Percentiles rank a stretch among this genome's conserved stretches.
phyloP scores from a whole-genome alignment of 2,113 vertebrate species.

The Cottus gobio region DNA sequence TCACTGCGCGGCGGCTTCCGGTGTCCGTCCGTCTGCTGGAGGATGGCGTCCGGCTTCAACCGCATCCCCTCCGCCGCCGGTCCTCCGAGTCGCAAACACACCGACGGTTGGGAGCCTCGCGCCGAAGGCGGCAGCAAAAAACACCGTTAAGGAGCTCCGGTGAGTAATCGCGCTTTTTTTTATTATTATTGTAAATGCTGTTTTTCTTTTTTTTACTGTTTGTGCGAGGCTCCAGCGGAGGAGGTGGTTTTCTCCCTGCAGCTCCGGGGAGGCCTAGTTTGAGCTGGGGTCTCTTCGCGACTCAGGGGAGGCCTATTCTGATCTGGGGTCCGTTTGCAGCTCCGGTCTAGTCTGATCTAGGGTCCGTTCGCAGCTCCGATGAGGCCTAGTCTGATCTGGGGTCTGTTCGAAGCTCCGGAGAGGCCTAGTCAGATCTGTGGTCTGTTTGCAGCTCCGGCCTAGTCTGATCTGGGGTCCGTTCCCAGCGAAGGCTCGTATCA shows the following conservation, averaged over 20 bases:
- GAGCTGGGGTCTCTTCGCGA: slow-evolving; percentile 38
- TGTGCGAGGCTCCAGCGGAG: slow-evolving; percentile 26
- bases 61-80: slow-evolving; percentile 70
- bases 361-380: no score
- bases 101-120: slow-evolving; percentile 36
- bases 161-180: slow-evolving; percentile 10
- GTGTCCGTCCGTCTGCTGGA: slow-evolving; percentile 76
- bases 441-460: slow-evolving; percentile 36
- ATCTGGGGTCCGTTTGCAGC: slow-evolving; percentile 37
- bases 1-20: slow-evolving; percentile 76
- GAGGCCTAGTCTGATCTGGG: slow-evolving; percentile 51
- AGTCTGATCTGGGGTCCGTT: slow-evolving; percentile 43
- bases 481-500: slow-evolving; percentile 19
- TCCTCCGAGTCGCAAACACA: slow-evolving; percentile 48
- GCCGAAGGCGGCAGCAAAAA: neutral
- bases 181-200: neutral
- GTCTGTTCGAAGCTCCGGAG: no score
- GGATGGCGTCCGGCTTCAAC: slow-evolving; percentile 78
- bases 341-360: no score
- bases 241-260: slow-evolving; percentile 26
- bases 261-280: slow-evolving; percentile 45
- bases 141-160: neutral
- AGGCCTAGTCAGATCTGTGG: slow-evolving; percentile 51
- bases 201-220: slow-evolving; percentile 18
- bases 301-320: slow-evolving; percentile 38